These are phyloP conservation scores for Himalopsyche anomala DNA, from an alignment of 2,888 invertebrate species.

Conservation along the genomic window DNA sequence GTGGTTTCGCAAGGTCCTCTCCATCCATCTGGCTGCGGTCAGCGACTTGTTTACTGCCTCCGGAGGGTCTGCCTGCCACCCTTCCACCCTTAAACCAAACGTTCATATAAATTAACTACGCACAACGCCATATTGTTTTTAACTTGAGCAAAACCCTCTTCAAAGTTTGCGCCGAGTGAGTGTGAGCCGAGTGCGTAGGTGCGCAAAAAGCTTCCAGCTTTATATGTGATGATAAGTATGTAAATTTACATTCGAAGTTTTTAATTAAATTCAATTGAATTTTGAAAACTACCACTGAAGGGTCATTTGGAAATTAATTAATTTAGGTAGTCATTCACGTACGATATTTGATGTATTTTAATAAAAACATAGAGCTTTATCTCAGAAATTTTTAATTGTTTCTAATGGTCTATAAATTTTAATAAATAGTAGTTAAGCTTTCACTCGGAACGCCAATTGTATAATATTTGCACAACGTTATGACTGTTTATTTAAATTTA, in stretches of 20 bases:
- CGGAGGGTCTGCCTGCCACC: conserved; percentile 44
- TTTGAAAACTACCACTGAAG: conserved; percentile 20
- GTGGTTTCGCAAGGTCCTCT: conserved; percentile 51
- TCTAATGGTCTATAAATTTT: no score
- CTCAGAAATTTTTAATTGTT: no score
- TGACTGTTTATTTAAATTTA: no score
- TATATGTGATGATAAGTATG: conserved; percentile 34
- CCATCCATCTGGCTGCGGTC: conserved; percentile 61
- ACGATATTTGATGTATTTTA: neutral
- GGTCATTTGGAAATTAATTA: conserved; percentile 31
- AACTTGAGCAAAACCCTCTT: conserved; percentile 62
- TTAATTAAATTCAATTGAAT: conserved; percentile 30
- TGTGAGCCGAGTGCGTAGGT: conserved; percentile 36
- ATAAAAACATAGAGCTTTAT: neutral
- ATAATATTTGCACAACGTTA: no score
- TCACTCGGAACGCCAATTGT: no score
- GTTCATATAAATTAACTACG: conserved; percentile 65
- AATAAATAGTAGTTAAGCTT: no score
- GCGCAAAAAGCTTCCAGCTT: conserved; percentile 27
- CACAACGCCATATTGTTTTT: conserved; percentile 65
- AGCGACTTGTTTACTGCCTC: conserved; percentile 58
- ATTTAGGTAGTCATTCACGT: neutral
- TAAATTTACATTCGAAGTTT: conserved; percentile 26
- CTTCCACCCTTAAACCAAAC: conserved; percentile 54
- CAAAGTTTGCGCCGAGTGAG: conserved; percentile 41